These are phyloP conservation scores for Anarrhichthys ocellatus DNA, from an alignment of 2,113 vertebrate species.

Conservation along the genomic window DNA sequence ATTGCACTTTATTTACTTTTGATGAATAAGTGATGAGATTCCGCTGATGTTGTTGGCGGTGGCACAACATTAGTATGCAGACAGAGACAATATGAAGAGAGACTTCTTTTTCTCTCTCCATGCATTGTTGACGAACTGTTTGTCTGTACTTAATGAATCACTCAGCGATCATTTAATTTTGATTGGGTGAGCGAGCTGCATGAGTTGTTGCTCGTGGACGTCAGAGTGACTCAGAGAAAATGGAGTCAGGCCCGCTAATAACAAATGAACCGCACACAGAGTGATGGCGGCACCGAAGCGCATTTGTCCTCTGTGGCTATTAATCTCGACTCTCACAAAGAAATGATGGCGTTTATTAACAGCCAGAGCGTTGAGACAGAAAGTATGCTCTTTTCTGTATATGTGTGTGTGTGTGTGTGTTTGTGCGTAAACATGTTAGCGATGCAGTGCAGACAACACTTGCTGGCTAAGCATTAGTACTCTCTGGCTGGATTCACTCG, in stretches of 20 bases:
- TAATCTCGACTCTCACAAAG: conserved; percentile 62
- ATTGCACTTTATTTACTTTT: conserved; percentile 51
- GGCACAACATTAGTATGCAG: conserved; percentile 41
- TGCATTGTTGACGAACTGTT: conserved; percentile 41
- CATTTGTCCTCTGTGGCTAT: conserved; percentile 66
- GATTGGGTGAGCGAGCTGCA: conserved; percentile 48
- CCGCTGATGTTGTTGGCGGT: conserved; percentile 17
- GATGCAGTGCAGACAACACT: conserved; percentile 12
- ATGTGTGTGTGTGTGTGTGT: conserved; percentile 17
- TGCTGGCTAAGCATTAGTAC: conserved; percentile 15
- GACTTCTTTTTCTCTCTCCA: not conserved
- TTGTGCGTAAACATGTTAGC: not conserved
- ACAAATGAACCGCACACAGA: conserved; percentile 56
- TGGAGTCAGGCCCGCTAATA: conserved; percentile 59
- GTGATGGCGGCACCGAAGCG: conserved; percentile 40
- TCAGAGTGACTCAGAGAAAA: conserved; percentile 63
- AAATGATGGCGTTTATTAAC: conserved; percentile 55
- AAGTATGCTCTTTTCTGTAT: not conserved
- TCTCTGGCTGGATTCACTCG: conserved; percentile 23
- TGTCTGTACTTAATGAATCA: conserved; percentile 69
- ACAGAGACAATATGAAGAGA: conserved; percentile 11
- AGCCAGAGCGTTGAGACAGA: conserved; percentile 26
- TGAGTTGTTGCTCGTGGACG: conserved; percentile 52
- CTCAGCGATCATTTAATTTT: conserved; percentile 60
- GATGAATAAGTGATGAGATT: conserved; percentile 63